These are phyloP conservation scores for Micrastur ruficollis DNA, from an alignment of 2,797 vertebrate genomes.

Conservation along the genomic window DNA sequence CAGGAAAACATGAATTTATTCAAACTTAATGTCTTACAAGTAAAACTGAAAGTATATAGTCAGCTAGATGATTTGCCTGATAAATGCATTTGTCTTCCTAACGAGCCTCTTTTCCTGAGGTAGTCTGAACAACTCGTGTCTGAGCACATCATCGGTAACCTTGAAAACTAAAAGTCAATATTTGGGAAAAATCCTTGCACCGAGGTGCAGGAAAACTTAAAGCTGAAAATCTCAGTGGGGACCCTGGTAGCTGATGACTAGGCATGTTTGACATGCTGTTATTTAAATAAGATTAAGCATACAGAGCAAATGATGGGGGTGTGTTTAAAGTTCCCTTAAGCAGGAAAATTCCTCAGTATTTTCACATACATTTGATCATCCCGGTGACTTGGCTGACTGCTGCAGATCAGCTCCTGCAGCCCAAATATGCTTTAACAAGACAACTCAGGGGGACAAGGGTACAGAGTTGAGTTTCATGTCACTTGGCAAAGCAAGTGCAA, in stretches of 20 bases:
- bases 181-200: slow-evolving; percentile 52
- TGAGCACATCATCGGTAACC: slow-evolving; percentile 65
- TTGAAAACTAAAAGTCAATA: slow-evolving; percentile 75
- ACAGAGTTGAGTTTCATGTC: neutral
- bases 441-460: neutral
- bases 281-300: slow-evolving; percentile 73
- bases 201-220: slow-evolving; percentile 31
- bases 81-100: slow-evolving; percentile 73
- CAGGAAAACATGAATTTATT: slow-evolving; percentile 35
- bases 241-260: slow-evolving; percentile 49
- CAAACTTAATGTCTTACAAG: slow-evolving; percentile 38
- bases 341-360: slow-evolving; percentile 30
- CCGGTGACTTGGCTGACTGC: neutral
- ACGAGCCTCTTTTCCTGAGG: slow-evolving; percentile 62
- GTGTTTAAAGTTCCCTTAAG: slow-evolving; percentile 22
- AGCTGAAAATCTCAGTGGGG: slow-evolving; percentile 51
- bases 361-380: slow-evolving; percentile 16
- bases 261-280: slow-evolving; percentile 57
- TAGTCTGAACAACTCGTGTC: slow-evolving; percentile 49
- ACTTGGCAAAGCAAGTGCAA: slow-evolving; percentile 19
- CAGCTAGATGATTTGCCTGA: slow-evolving; percentile 64
- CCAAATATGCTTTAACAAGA: neutral
- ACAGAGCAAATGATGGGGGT: neutral
- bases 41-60: slow-evolving; percentile 52
- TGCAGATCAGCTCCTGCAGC: neutral